These are phyloP conservation scores for Catalaphyllia jardinei DNA, from an alignment of 64 coral and sea anemone genomes.

Conservation along the genomic window DNA sequence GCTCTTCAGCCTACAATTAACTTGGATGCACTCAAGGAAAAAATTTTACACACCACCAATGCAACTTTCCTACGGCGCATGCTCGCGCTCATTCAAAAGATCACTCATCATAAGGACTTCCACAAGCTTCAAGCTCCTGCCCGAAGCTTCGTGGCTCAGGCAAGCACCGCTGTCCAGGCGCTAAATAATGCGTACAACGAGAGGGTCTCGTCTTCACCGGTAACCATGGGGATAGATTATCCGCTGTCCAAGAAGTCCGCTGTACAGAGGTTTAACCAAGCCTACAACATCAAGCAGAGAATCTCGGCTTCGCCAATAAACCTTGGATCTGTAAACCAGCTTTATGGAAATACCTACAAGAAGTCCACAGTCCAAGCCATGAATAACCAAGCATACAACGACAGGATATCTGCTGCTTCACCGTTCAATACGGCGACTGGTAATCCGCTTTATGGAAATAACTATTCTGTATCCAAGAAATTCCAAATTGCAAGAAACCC, in stretches of 20 bases:
- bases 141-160: constrained; percentile 66
- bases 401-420: not conserved
- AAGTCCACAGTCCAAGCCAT: constrained; percentile 10
- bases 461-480: constrained; percentile 61
- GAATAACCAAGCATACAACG: constrained; percentile 6
- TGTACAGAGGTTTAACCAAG: not conserved
- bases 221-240: not conserved
- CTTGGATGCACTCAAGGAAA: constrained; percentile 78
- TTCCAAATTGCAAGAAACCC: constrained; percentile 87
- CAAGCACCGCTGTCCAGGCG: constrained; percentile 57
- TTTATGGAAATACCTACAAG: not conserved
- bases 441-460: constrained; percentile 31
- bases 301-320: not conserved
- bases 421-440: not conserved
- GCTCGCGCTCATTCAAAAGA: constrained; percentile 85
- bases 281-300: not conserved
- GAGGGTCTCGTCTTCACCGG: not conserved
- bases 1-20: constrained; percentile 53
- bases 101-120: constrained; percentile 93
- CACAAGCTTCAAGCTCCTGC: constrained; percentile 61
- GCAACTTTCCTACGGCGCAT: constrained; percentile 81
- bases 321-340: not conserved
- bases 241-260: constrained; percentile 18
- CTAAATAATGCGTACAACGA: constrained; percentile 58
- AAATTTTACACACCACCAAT: constrained; percentile 82